These are phyloP conservation scores for Mya arenaria DNA, from an alignment of 1,140 invertebrate species.

Conservation along the genomic window DNA sequence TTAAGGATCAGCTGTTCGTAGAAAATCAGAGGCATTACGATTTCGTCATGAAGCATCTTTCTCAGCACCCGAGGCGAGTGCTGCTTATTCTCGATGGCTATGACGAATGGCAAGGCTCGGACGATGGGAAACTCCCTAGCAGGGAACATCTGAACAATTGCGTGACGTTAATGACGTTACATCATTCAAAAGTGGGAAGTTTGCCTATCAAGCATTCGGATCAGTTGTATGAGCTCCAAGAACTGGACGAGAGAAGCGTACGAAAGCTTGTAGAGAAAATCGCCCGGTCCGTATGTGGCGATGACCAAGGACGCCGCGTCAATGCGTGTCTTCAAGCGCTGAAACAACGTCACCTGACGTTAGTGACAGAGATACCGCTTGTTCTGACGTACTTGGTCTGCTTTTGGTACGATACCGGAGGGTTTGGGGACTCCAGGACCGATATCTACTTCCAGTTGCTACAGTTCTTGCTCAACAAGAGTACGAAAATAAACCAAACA, in stretches of 20 bases:
- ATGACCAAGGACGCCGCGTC: background rate
- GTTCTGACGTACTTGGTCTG: background rate
- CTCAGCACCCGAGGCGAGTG: background rate
- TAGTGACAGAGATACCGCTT: background rate
- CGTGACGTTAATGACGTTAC: background rate
- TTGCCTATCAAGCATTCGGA: background rate
- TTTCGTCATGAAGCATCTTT: background rate
- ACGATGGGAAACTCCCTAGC: background rate
- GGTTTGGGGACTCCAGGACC: background rate
- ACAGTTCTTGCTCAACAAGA: too few species aligned
- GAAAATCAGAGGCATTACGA: background rate
- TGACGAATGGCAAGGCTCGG: background rate
- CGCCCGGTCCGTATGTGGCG: background rate
- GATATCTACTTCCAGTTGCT: background rate
- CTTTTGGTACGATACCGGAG: background rate
- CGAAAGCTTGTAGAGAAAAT: background rate
- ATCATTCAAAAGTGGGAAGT: background rate
- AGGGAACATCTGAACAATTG: background rate
- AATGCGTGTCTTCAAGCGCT: background rate
- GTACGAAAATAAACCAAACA: too few species aligned
- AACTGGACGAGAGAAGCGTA: background rate
- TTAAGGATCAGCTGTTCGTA: background rate
- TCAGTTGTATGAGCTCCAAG: background rate
- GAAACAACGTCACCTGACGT: background rate
- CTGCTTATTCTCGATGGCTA: background rate